These are phyloP conservation scores for Callionymus lyra DNA, from an alignment of 2,113 vertebrate species.

Conservation along the genomic window DNA sequence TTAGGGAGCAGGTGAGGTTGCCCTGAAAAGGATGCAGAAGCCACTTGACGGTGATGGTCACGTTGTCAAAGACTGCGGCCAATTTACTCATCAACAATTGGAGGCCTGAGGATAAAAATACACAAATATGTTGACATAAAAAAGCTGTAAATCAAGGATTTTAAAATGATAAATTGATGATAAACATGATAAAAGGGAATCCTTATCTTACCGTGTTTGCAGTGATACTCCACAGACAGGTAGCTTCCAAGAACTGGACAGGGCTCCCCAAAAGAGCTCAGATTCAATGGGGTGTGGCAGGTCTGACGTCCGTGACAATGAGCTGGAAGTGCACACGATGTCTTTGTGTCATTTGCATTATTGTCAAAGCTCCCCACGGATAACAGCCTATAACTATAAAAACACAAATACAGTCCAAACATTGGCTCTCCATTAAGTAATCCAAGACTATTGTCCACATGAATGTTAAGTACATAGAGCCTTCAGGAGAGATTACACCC, in stretches of 20 bases:
- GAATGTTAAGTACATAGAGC: conserved; percentile 4
- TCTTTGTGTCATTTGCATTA: too few relatives aligned
- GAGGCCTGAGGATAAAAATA: conserved; percentile 66
- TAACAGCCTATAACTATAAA: neutral
- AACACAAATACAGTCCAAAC: too few relatives aligned
- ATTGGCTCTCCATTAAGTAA: conserved; percentile 2
- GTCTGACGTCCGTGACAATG: conserved; percentile 82
- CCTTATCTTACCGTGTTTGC: conserved; percentile 75
- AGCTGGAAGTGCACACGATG: conserved; percentile 56
- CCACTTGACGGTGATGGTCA: conserved; percentile 79
- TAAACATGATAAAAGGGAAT: neutral
- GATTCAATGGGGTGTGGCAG: conserved; percentile 76
- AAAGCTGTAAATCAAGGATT: too few relatives aligned
- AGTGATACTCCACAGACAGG: conserved; percentile 80
- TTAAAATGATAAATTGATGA: conserved; percentile 1
- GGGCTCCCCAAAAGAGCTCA: conserved; percentile 73
- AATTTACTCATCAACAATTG: conserved; percentile 62
- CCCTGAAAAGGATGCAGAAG: conserved; percentile 82
- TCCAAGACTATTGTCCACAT: conserved; percentile 7
- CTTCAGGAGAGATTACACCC: too few relatives aligned
- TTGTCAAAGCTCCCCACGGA: neutral
- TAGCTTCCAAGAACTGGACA: conserved; percentile 79
- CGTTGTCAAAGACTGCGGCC: conserved; percentile 71
- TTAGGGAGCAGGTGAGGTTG: conserved; percentile 82
- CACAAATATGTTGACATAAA: neutral